Base-by-base conservation (phyloP, 2,797 vertebrate genomes). In the Octomys mimax region DNA sequence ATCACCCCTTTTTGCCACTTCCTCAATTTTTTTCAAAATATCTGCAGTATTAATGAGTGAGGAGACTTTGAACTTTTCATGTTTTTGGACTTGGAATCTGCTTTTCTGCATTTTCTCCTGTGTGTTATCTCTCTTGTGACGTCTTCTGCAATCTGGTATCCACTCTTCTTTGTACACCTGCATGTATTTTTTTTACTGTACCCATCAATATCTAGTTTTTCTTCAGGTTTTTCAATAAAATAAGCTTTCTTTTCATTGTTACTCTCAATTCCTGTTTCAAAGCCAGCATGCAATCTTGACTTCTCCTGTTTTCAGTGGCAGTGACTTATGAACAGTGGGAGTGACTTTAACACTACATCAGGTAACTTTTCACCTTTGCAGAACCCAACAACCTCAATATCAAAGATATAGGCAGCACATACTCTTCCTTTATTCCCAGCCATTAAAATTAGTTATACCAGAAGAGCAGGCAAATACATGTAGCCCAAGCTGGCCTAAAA, bases 261-360 rank as follows among this genome's bases (percentile, higher is more conserved):
- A 97, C 99, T 98, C 99, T 99, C 98, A 99, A 97, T 98, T 99
- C 99, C 98, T 99, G 99, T 98, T 99, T 99, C 98, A 99, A 98
- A 96, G 99, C 99, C 97, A 99, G 98, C 98, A 99, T 99, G 97
- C 99, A 99, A 96, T 99, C 98, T 97, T 99, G 99, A 16, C 98
- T 99, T 99, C 99, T 52, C 99, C 99, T 52, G 91, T 98, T 98
- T 99, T 99, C 92, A 99, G 98, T 8, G 99, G 99, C 94, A 99
- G 98, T 68, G 99, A 98, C 86, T 99, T 99, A 98, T 98, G 99
- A 99, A 99, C 14, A 99, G 73, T 6, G 99, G 98, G 1, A 95
- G 98, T 85, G 99, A 99, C 94, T 99, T 98, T 97, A 98, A 97
- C 89, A 98, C 98, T 4, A 98, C 96, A n/a, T 99, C 99, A 95